A percentile compares a stretch with the other conserved stretches of the same genome.
Conservation (phyloP, 2,888 invertebrate genomes). For the Eupithecia subumbrata region DNA sequence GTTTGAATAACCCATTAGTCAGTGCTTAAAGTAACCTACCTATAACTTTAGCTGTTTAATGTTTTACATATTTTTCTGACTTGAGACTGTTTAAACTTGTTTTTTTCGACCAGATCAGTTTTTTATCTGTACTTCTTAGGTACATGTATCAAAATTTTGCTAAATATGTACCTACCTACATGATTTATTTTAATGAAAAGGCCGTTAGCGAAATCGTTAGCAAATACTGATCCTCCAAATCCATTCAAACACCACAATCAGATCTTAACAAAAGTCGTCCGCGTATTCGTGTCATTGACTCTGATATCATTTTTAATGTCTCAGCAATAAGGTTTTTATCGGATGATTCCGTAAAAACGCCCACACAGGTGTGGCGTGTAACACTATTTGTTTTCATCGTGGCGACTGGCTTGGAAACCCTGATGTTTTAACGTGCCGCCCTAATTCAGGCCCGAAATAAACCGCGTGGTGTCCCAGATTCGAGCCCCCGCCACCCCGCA, state of each 20-base stretch:
- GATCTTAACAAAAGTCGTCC: constrained; percentile 56
- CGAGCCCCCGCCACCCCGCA: constrained; percentile 54
- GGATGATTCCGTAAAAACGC: constrained; percentile 50
- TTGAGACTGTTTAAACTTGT: background rate
- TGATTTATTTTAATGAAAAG: background rate
- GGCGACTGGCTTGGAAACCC: constrained; percentile 66
- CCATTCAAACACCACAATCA: constrained; percentile 38
- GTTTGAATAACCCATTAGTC: background rate
- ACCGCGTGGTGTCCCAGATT: constrained; percentile 70
- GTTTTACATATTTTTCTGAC: too few species aligned
- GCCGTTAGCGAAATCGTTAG: background rate
- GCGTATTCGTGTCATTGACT: constrained; percentile 40
- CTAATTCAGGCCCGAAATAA: constrained; percentile 80
- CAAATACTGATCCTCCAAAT: constrained; percentile 17
- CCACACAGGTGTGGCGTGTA: constrained; percentile 65
- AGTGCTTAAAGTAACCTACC: background rate
- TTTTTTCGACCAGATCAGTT: background rate
- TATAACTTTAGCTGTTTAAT: background rate
- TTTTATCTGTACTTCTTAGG: background rate
- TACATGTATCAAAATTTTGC: background rate
- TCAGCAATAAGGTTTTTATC: constrained; percentile 51
- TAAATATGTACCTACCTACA: too few species aligned
- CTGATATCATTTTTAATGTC: constrained; percentile 46
- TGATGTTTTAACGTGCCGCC: constrained; percentile 76
- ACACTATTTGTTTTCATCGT: constrained; percentile 70